These are phyloP conservation scores for Stercorarius parasiticus DNA, from an alignment of 2,113 vertebrate genomes.

Conservation along the genomic window DNA sequence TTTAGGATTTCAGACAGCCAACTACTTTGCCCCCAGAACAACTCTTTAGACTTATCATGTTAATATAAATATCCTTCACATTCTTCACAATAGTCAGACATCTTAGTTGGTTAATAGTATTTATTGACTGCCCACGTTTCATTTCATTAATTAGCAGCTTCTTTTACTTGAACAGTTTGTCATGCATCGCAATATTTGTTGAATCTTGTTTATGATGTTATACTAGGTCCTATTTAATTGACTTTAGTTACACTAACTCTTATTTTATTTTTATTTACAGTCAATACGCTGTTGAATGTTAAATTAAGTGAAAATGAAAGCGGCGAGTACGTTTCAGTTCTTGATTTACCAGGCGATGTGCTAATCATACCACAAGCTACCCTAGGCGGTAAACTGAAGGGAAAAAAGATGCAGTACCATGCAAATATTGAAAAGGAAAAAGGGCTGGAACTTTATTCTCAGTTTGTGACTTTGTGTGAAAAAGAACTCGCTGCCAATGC, in stretches of 20 bases:
- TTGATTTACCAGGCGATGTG: conserved; percentile 86
- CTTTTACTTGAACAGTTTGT: background rate
- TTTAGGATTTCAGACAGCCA: background rate
- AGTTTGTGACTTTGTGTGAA: conserved; percentile 85
- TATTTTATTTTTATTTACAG: conserved; percentile 71
- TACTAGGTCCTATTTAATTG: background rate
- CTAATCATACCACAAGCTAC: conserved; percentile 94
- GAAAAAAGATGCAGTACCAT: conserved; percentile 92
- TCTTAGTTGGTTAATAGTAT: background rate
- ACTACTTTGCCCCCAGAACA: background rate
- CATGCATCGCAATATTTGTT: background rate
- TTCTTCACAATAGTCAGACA: background rate
- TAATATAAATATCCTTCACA: background rate
- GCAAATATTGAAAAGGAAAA: conserved; percentile 88
- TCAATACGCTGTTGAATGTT: conserved; percentile 83
- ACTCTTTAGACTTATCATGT: background rate
- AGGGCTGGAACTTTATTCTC: conserved; percentile 82
- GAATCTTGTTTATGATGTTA: background rate
- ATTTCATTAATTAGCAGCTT: background rate
- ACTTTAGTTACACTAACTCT: conserved; percentile 2
- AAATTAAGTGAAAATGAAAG: conserved; percentile 87
- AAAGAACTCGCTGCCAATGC: conserved; percentile 73
- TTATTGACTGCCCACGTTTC: background rate
- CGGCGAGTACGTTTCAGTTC: conserved; percentile 82
- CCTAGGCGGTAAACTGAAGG: conserved; percentile 87